Evolutionary conservation across 2,888 invertebrate species (phyloP).

Genomic region (Volucella bombylans): DNA sequence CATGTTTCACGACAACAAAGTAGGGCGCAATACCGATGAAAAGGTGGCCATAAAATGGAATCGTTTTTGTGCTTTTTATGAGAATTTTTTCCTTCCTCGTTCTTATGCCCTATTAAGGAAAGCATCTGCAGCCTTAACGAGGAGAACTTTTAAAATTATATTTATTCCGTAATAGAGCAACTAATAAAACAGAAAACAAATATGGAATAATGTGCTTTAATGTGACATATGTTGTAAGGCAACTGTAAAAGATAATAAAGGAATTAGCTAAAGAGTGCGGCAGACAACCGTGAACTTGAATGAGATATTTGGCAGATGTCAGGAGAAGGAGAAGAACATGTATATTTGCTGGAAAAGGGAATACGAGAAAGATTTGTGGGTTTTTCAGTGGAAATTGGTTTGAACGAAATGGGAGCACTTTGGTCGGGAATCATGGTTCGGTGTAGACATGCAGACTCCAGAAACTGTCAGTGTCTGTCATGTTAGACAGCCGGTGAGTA

Average conservation of each 20-base stretch:
- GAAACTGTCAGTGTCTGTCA: no score
- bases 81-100: not conserved
- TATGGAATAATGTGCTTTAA: not conserved
- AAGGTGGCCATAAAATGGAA: constrained; percentile 44
- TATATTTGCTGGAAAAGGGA: not conserved
- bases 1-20: constrained; percentile 13
- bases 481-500: no score
- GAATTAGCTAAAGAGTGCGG: constrained; percentile 11
- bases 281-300: constrained; percentile 9
- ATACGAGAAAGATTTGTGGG: not conserved
- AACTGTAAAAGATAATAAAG: not conserved
- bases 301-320: constrained; percentile 9
- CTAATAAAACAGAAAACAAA: constrained; percentile 1
- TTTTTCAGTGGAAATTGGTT: no score
- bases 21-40: constrained; percentile 14
- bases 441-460: no score
- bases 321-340: not conserved
- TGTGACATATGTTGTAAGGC: constrained; percentile 18
- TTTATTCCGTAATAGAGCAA: constrained; percentile 25
- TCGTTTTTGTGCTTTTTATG: constrained; percentile 38
- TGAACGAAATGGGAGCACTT: no score
- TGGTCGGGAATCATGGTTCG: no score
- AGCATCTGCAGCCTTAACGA: not conserved
- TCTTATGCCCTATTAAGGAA: constrained; percentile 17
- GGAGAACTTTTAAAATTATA: constrained; percentile 19